Base-by-base conservation (phyloP, 2,888 invertebrate species). In the Hartigia nigra region DNA sequence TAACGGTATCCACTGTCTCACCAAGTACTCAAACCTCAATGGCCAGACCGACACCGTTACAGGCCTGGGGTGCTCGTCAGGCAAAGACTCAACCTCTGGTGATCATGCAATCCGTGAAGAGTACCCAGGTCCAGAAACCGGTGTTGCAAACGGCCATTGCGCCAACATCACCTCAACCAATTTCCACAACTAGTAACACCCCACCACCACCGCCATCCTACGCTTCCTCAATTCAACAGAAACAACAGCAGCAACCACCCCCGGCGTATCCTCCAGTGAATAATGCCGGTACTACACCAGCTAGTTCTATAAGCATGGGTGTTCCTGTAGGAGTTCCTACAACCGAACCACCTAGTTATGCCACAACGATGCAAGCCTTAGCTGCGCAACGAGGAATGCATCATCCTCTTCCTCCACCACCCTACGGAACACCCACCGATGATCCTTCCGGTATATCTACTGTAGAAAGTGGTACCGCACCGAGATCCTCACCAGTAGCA, bases 101-200 rank as follows among this genome's bases (percentile, higher is more conserved):
- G 84, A 98, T 98, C 82, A 98, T 98, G 98, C 98, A 98, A 91
- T 97, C 98, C 39, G 98, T 98, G 31, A 97, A 97, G 91, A 98
- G 98, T 92, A 98, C 98, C 31, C 98, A 98, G 92, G 98, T 98
- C 70, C 98, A 98, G 90, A 98, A 98, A 91, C 98, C 98, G 0
- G 95, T 98, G 37, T 93, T 98, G 83, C 98, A 98, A 92, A 98
- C 98, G 31, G 98, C 98, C 12, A 97, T 98, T 76, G 98, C 97
- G n/a, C 98, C 98, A 1, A 95, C 96, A 36, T 95, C 96, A 23
- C 96, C 96, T 3, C 94, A 94, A 78, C 93, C 94, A 34, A 93
- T 94, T 4, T 92, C 93, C 74, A 92, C 94, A 80, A 87, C 90
- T 36, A 92, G 92, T 70, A 93, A 92, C 55, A 92, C 92, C 55